phyloP scores from a whole-genome alignment of 2,888 invertebrate species.

The Perizoma affinitatum region DNA sequence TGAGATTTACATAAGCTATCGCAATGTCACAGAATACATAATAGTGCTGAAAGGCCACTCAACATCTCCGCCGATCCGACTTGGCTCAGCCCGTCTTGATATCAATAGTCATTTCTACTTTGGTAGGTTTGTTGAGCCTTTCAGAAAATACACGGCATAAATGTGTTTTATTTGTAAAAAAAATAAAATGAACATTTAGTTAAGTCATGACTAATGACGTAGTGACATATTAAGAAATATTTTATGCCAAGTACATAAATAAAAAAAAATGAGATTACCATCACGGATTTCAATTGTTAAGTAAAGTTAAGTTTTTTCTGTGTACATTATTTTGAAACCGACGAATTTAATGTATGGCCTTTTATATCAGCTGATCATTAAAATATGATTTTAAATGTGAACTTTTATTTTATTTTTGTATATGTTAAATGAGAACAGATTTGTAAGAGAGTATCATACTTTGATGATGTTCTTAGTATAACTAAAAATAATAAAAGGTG shows the following conservation, averaged over 20 bases:
- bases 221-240: background rate
- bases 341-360: constrained; percentile 31
- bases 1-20: no score
- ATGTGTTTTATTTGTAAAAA: no score
- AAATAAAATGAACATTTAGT: no score
- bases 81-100: no score
- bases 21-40: no score
- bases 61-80: no score
- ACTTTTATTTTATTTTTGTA: constrained; percentile 36
- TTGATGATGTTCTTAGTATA: constrained; percentile 17
- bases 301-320: constrained; percentile 32
- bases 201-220: no score
- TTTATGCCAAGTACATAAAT: constrained; percentile 28
- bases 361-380: constrained; percentile 37
- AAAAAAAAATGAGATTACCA: constrained; percentile 50
- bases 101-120: no score
- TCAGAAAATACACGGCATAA: no score
- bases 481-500: background rate
- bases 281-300: constrained; percentile 47
- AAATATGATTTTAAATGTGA: constrained; percentile 36
- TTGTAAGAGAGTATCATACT: constrained; percentile 17
- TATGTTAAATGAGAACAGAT: constrained; percentile 5
- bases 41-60: no score
- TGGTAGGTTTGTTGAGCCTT: no score
- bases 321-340: constrained; percentile 23